Percentiles rank a stretch among this genome's conserved stretches.
Conservation (phyloP, 2,888 invertebrate species). For the Leptura quadrifasciata region DNA sequence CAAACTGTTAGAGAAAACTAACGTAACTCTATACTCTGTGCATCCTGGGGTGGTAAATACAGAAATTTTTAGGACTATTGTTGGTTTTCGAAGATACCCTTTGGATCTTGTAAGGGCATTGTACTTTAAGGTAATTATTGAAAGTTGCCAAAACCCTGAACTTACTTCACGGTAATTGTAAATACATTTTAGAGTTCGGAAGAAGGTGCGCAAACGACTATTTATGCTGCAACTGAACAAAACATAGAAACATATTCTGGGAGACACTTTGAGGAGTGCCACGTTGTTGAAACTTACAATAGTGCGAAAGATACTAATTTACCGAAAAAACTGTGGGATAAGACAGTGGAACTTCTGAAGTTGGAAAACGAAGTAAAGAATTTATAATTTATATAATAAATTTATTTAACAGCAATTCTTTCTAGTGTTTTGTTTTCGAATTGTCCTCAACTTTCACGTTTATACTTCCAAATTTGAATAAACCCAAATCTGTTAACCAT, state of each 20-base stretch:
- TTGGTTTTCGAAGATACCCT: conserved; percentile 38
- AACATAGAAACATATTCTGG: conserved; percentile 54
- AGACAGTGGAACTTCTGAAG: conserved; percentile 49
- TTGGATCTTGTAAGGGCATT: conserved; percentile 45
- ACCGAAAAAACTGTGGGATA: conserved; percentile 48
- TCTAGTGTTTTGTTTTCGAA: too few relatives aligned
- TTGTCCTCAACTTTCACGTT: too few relatives aligned
- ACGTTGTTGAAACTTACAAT: conserved; percentile 42
- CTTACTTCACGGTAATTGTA: too few relatives aligned
- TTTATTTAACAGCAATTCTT: too few relatives aligned
- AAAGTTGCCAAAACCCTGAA: too few relatives aligned
- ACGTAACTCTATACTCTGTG: conserved; percentile 59
- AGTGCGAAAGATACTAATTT: conserved; percentile 43
- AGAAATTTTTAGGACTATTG: conserved; percentile 50
- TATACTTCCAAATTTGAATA: too few relatives aligned
- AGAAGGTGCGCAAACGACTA: conserved; percentile 58
- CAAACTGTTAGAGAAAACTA: conserved; percentile 54
- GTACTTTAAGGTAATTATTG: conserved; percentile 52
- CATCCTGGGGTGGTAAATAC: conserved; percentile 61
- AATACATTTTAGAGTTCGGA: conserved; percentile 52
- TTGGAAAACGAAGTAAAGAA: conserved; percentile 16
- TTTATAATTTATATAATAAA: neutral
- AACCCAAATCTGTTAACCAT: too few relatives aligned
- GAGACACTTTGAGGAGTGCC: conserved; percentile 56
- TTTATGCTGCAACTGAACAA: conserved; percentile 52